phyloP scores from a whole-genome alignment of 2,888 invertebrate species.

The Diarsia brunnea region DNA sequence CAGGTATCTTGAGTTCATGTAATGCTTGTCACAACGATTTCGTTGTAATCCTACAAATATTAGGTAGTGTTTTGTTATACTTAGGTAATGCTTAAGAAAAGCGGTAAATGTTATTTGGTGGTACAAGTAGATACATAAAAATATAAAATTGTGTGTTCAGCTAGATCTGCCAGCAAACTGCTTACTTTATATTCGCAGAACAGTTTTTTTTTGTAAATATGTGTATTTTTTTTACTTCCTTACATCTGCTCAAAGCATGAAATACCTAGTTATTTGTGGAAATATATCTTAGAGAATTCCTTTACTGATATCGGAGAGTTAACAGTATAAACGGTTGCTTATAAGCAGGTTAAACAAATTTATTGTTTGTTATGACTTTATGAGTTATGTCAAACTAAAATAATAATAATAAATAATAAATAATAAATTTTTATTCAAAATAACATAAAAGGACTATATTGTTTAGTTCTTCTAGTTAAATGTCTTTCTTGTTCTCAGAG shows the following conservation, averaged over 20 bases:
- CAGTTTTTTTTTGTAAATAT: not conserved
- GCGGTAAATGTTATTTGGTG: not conserved
- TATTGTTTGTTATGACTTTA: conserved; percentile 6
- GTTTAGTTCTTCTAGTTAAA: not conserved
- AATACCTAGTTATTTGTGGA: not conserved
- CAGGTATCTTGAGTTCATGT: conserved; percentile 19
- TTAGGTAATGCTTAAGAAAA: not conserved
- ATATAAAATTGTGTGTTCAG: too few relatives aligned
- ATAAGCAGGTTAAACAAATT: not conserved
- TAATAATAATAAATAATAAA: too few relatives aligned
- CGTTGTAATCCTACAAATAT: conserved; percentile 12
- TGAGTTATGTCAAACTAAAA: conserved; percentile 1
- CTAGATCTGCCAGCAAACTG: not conserved
- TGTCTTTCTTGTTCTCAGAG: not conserved
- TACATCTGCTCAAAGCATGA: not conserved
- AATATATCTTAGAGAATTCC: conserved; percentile 2
- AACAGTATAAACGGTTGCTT: not conserved
- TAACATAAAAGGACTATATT: not conserved
- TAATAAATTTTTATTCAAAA: too few relatives aligned
- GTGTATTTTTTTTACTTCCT: not conserved
- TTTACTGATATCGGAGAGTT: conserved; percentile 7
- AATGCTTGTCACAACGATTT: conserved; percentile 12
- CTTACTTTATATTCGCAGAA: not conserved
- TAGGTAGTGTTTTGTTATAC: not conserved
- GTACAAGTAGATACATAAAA: not conserved